phyloP scores from a whole-genome alignment of 2,113 vertebrate genomes.

The Aphyosemion australe region DNA sequence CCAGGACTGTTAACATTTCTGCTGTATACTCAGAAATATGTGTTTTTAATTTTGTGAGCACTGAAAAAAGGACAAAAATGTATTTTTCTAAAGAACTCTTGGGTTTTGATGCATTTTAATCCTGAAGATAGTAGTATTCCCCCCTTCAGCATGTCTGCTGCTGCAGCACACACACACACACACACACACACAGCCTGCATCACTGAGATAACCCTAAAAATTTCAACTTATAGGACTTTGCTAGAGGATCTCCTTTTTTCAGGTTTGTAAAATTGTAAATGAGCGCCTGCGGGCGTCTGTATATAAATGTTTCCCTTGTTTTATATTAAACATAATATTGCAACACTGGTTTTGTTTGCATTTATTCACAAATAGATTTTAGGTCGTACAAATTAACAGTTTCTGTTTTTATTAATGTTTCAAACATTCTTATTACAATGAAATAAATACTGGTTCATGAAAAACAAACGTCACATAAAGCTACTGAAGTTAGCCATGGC shows the following conservation, averaged over 20 bases:
- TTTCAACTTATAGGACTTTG: conserved; percentile 40
- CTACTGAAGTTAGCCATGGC: conserved; percentile 73
- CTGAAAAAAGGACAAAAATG: conserved; percentile 64
- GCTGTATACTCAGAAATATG: conserved; percentile 62
- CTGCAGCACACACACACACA: conserved; percentile 22
- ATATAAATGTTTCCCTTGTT: conserved; percentile 71
- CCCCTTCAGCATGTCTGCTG: conserved; percentile 60
- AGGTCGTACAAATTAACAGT: neutral
- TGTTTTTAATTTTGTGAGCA: conserved; percentile 78
- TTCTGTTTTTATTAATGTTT: neutral
- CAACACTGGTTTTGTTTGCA: conserved; percentile 22
- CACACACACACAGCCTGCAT: conserved; percentile 38
- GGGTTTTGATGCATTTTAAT: conserved; percentile 53
- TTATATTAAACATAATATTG: conserved; percentile 76
- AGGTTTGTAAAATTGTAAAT: conserved; percentile 76
- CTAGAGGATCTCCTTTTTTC: conserved; percentile 54
- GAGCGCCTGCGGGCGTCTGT: conserved; percentile 64
- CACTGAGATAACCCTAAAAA: conserved; percentile 44
- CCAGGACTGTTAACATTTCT: conserved; percentile 64
- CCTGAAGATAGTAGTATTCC: conserved; percentile 39
- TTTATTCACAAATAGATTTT: conserved; percentile 35
- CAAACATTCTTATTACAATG: conserved; percentile 27
- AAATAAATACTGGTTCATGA: conserved; percentile 69
- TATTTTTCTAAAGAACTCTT: conserved; percentile 77
- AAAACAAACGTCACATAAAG: conserved; percentile 61